These are phyloP conservation scores for Camponotus vicinus DNA, from an alignment of 1,140 invertebrate species.

Conservation along the genomic window DNA sequence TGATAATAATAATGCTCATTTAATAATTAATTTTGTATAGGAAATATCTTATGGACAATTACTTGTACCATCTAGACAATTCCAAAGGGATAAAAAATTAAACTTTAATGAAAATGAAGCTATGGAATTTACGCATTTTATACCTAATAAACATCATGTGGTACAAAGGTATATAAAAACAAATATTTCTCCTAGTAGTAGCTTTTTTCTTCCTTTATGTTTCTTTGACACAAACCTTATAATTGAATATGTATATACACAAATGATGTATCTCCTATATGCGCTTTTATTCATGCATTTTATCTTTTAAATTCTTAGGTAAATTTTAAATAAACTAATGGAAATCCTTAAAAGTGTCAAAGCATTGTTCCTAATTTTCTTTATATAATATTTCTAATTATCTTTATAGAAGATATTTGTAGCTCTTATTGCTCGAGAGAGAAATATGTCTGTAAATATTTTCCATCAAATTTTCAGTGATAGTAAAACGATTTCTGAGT, in stretches of 20 bases:
- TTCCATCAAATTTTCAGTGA: neutral
- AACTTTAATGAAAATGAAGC: slow-evolving; percentile 86
- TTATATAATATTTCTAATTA: neutral
- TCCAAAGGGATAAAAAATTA: slow-evolving; percentile 84
- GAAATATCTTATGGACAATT: slow-evolving; percentile 95
- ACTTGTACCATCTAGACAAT: slow-evolving; percentile 91
- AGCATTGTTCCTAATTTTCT: neutral
- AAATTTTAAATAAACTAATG: neutral
- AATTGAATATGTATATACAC: slow-evolving; percentile 15
- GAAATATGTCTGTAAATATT: neutral
- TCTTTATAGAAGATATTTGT: slow-evolving; percentile 6
- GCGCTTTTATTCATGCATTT: neutral
- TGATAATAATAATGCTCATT: slow-evolving; percentile 2
- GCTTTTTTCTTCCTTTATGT: neutral
- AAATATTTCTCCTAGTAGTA: slow-evolving; percentile 14
- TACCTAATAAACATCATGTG: slow-evolving; percentile 87
- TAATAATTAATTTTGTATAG: slow-evolving; percentile 77
- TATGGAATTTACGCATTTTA: slow-evolving; percentile 84
- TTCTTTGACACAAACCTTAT: slow-evolving; percentile 16
- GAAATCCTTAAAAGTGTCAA: neutral
- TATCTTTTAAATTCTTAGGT: neutral
- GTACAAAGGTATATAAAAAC: slow-evolving; percentile 88
- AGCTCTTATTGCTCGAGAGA: neutral
- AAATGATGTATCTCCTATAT: neutral
- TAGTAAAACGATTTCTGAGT: neutral